A percentile compares a stretch with the other conserved stretches of the same genome.
Evolutionary conservation across 1,140 invertebrate genomes (phyloP).

Genomic region (Liolophura sinensis): DNA sequence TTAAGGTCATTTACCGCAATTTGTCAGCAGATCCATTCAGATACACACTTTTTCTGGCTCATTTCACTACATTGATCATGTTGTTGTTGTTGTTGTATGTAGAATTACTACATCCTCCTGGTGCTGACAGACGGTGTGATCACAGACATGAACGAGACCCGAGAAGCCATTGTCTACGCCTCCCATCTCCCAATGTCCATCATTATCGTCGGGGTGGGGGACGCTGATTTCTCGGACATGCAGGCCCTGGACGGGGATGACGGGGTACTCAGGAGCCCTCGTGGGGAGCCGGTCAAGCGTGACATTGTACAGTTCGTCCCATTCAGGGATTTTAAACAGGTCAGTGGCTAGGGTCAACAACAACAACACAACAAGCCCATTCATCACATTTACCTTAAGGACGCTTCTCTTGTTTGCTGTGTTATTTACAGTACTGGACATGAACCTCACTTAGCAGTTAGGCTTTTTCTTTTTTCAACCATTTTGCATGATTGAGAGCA

Average conservation of each 20-base stretch:
- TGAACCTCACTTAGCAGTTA: too few relatives aligned
- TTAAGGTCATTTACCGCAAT: too few relatives aligned
- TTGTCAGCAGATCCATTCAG: too few relatives aligned
- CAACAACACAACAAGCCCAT: too few relatives aligned
- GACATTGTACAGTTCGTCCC: slow-evolving; percentile 69
- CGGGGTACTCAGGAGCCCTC: slow-evolving; percentile 50
- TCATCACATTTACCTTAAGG: too few relatives aligned
- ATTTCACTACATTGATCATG: too few relatives aligned
- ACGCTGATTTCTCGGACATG: slow-evolving; percentile 64
- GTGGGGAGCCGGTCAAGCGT: slow-evolving; percentile 57
- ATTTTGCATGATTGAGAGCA: too few relatives aligned
- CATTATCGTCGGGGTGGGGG: slow-evolving; percentile 67
- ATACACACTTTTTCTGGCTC: too few relatives aligned
- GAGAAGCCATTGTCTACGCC: slow-evolving; percentile 60
- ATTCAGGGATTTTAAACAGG: slow-evolving; percentile 54
- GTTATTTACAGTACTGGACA: too few relatives aligned
- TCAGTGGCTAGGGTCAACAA: too few relatives aligned
- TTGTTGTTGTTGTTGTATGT: neutral
- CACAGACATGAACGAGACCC: slow-evolving; percentile 68
- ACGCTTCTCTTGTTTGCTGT: too few relatives aligned
- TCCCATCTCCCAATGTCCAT: slow-evolving; percentile 65
- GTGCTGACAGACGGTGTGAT: slow-evolving; percentile 72
- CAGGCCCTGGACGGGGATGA: slow-evolving; percentile 65
- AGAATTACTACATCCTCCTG: slow-evolving; percentile 65
- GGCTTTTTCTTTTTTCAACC: too few relatives aligned